These are phyloP conservation scores for Argynnis bischoffii DNA, from an alignment of 2,888 invertebrate genomes.

Conservation along the genomic window DNA sequence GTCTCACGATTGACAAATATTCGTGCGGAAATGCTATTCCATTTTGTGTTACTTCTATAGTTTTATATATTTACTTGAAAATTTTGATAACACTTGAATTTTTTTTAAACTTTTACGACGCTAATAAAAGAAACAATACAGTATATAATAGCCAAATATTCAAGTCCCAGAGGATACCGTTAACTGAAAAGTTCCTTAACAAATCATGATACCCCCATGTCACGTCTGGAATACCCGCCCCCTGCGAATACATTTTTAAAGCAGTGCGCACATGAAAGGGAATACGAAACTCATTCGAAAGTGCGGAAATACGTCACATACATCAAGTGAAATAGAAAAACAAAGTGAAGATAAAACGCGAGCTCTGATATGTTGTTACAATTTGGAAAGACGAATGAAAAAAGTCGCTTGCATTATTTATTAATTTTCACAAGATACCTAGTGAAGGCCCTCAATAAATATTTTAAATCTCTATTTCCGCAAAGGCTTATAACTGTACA, in stretches of 20 bases:
- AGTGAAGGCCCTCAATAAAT: constrained; percentile 1
- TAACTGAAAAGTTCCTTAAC: constrained; percentile 61
- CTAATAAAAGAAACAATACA: constrained; percentile 22
- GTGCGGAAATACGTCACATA: constrained; percentile 80
- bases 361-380: constrained; percentile 74
- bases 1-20: no score
- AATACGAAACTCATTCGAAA: constrained; percentile 76
- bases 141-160: constrained; percentile 19
- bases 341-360: constrained; percentile 72
- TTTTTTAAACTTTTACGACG: not conserved
- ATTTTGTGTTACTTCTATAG: no score
- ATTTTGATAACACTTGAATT: not conserved
- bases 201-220: constrained; percentile 51
- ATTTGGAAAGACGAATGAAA: constrained; percentile 55
- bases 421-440: constrained; percentile 23
- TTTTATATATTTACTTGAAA: no score
- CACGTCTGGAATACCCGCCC: constrained; percentile 33
- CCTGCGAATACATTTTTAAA: constrained; percentile 77
- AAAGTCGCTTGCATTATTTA: constrained; percentile 25
- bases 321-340: constrained; percentile 79
- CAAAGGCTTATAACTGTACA: not conserved
- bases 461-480: constrained; percentile 7
- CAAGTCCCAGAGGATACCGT: constrained; percentile 22
- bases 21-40: no score
- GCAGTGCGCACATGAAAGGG: constrained; percentile 73